These are phyloP conservation scores for Tubulanus polymorphus DNA, from an alignment of 2,888 invertebrate genomes.

Conservation along the genomic window DNA sequence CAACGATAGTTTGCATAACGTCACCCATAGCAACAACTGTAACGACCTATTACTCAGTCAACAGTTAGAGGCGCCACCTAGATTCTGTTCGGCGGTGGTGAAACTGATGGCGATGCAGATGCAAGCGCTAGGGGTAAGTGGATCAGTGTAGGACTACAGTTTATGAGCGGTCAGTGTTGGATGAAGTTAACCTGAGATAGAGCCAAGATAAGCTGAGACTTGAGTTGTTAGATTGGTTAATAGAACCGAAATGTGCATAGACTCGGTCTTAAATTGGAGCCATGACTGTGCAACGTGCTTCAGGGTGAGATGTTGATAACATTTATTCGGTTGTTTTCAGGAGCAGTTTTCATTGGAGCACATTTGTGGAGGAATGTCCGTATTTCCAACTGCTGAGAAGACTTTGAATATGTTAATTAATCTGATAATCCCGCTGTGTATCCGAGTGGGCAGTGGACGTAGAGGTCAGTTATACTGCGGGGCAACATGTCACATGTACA, in stretches of 20 bases:
- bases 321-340: constrained; percentile 22
- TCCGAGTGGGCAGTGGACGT: constrained; percentile 89
- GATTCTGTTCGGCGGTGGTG: constrained; percentile 95
- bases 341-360: constrained; percentile 69
- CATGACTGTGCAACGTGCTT: too few species aligned
- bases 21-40: constrained; percentile 37
- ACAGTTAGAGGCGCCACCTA: constrained; percentile 68
- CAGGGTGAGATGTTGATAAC: neutral
- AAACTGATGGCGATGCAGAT: constrained; percentile 91
- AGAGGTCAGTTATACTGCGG: constrained; percentile 75
- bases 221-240: too few species aligned
- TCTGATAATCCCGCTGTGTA: constrained; percentile 90
- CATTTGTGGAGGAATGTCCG: constrained; percentile 86
- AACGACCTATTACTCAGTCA: constrained; percentile 31
- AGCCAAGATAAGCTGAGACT: too few species aligned
- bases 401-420: constrained; percentile 93
- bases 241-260: too few species aligned
- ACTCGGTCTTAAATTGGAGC: too few species aligned
- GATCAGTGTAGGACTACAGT: too few species aligned
- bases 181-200: too few species aligned
- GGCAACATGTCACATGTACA: too few species aligned
- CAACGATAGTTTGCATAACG: constrained; percentile 35
- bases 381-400: constrained; percentile 84
- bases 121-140: constrained; percentile 79
- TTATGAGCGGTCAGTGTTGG: too few species aligned